These are phyloP conservation scores for Oncorhynchus keta DNA, from an alignment of 2,113 vertebrate genomes.

Conservation along the genomic window DNA sequence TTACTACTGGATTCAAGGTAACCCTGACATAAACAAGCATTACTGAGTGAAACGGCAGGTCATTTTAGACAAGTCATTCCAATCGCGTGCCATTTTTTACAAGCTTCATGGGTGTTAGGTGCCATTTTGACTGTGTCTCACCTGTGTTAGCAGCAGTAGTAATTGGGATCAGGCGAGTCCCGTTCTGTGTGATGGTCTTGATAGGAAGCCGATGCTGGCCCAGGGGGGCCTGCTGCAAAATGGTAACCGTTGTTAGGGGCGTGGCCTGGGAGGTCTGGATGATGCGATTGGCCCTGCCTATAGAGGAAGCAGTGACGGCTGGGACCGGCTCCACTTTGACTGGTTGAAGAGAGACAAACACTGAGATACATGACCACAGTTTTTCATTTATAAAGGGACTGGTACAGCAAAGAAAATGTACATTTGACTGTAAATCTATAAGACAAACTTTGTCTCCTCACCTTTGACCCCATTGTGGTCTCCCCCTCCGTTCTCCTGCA, in stretches of 20 bases:
- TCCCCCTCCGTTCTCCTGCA: conserved; percentile 85
- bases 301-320: conserved; percentile 80
- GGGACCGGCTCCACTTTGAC: conserved; percentile 93
- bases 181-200: conserved; percentile 94
- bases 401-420: not conserved
- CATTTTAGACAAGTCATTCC: no score
- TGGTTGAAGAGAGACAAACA: conserved; percentile 53
- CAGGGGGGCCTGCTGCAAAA: conserved; percentile 88
- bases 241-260: conserved; percentile 90
- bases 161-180: conserved; percentile 89
- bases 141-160: conserved; percentile 79
- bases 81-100: no score
- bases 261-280: conserved; percentile 86
- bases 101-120: not conserved
- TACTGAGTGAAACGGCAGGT: no score
- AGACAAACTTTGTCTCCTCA: conserved; percentile 47
- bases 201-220: conserved; percentile 98
- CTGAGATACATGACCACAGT: not conserved
- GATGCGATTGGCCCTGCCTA: conserved; percentile 85
- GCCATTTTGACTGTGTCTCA: conserved; percentile 50
- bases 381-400: not conserved
- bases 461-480: conserved; percentile 91
- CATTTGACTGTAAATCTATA: not conserved
- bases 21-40: no score
- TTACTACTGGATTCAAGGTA: no score